Evolutionary conservation across 92 coral and sea anemone species (phyloP).

Genomic region (Siderastrea radians): DNA sequence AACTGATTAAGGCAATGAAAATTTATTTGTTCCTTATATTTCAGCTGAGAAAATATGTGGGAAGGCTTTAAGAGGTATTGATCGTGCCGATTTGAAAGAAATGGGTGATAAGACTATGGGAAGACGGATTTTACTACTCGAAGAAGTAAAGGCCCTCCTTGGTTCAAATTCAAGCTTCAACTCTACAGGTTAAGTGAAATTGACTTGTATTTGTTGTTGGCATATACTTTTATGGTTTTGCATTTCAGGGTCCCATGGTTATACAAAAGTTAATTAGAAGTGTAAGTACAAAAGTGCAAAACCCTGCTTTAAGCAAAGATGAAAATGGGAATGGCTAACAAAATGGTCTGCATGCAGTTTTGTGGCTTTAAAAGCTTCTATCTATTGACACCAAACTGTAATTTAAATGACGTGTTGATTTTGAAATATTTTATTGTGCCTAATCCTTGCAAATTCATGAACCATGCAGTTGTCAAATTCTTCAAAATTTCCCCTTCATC

Average conservation of each 20-base stretch:
- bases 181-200: constrained; percentile 17
- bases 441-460: too few species aligned
- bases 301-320: too few species aligned
- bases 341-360: too few species aligned
- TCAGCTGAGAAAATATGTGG: constrained; percentile 23
- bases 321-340: too few species aligned
- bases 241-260: background rate
- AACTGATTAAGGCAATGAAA: background rate
- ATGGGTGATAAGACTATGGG: constrained; percentile 24
- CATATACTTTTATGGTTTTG: background rate
- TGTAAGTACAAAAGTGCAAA: too few species aligned
- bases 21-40: background rate
- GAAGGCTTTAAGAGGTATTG: background rate
- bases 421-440: too few species aligned
- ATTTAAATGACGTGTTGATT: too few species aligned
- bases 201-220: background rate
- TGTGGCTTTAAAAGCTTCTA: too few species aligned
- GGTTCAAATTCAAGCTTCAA: background rate
- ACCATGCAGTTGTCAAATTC: too few species aligned
- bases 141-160: background rate
- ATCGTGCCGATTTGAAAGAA: constrained; percentile 24
- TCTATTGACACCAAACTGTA: too few species aligned
- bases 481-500: too few species aligned
- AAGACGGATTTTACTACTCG: constrained; percentile 10
- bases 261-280: too few species aligned